Evolutionary conservation across 1,140 invertebrate genomes (phyloP).

Genomic region (Thaumetopoea pityocampa): DNA sequence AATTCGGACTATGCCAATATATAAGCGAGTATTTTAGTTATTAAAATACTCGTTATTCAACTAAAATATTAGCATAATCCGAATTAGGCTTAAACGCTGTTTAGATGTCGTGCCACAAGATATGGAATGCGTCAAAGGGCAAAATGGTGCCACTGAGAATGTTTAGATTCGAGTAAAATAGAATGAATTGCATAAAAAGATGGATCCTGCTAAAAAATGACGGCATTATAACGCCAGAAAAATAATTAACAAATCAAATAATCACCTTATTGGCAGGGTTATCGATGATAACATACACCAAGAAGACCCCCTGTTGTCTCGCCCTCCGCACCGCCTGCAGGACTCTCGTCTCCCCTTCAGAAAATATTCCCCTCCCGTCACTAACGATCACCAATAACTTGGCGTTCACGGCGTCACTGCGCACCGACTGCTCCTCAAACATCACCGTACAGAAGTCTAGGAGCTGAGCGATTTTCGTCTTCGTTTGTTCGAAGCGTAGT

Average conservation of each 20-base stretch:
- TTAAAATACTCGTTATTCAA: no score
- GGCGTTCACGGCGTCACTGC: conserved; percentile 79
- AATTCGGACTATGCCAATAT: no score
- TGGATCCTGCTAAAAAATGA: no score
- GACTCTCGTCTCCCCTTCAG: conserved; percentile 89
- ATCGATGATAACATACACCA: conserved; percentile 97
- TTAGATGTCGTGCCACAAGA: no score
- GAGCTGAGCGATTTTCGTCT: conserved; percentile 87
- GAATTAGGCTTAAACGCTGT: no score
- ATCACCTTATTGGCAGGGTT: conserved; percentile 92
- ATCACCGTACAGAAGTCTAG: conserved; percentile 86
- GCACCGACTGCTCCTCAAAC: conserved; percentile 77
- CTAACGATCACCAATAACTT: conserved; percentile 95
- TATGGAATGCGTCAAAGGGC: no score
- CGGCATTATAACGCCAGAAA: no score
- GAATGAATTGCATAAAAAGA: no score
- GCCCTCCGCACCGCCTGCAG: conserved; percentile 87
- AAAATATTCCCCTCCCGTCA: conserved; percentile 95
- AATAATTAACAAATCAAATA: conserved; percentile 12
- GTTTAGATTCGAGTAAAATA: no score
- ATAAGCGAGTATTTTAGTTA: no score
- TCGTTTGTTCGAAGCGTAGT: conserved; percentile 87
- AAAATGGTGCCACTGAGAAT: no score
- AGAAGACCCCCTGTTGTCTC: conserved; percentile 89
- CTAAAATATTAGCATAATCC: no score